Percentiles rank a stretch among this genome's conserved stretches.
Evolutionary conservation across 2,113 vertebrate genomes (phyloP).

Genomic region (Pteruthius melanotis): DNA sequence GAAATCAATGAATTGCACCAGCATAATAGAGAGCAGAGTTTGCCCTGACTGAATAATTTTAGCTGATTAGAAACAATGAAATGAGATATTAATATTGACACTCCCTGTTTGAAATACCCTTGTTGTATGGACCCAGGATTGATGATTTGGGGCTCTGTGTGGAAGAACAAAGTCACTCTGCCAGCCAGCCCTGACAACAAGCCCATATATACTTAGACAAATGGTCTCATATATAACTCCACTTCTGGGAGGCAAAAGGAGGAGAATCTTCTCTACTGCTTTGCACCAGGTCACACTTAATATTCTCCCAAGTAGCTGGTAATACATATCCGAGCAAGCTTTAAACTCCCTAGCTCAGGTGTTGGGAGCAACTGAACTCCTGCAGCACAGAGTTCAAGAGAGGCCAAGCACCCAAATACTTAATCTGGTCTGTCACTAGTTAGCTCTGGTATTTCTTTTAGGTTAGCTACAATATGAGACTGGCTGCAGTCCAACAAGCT

Average conservation of each 20-base stretch:
- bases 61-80: slow-evolving; percentile 52
- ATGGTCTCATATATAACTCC: neutral
- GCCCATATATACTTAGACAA: neutral
- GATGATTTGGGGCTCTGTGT: neutral
- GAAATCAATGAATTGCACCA: slow-evolving; percentile 44
- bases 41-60: slow-evolving; percentile 13
- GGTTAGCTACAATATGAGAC: neutral
- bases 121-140: neutral
- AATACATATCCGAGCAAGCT: neutral
- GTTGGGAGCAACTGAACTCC: neutral
- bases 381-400: neutral
- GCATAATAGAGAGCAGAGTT: slow-evolving; percentile 32
- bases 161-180: neutral
- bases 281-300: neutral
- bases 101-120: slow-evolving; percentile 5
- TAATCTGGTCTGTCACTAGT: neutral
- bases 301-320: neutral
- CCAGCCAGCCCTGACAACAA: neutral
- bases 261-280: neutral
- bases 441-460: neutral
- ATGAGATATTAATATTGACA: slow-evolving; percentile 48
- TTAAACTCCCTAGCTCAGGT: neutral
- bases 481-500: neutral
- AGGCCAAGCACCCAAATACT: neutral
- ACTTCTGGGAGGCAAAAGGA: neutral